Evolutionary conservation across 2,113 vertebrate species (phyloP), one percentile per base, ranked within the genome.

Genomic region (Malaclemys terrapin): DNA sequence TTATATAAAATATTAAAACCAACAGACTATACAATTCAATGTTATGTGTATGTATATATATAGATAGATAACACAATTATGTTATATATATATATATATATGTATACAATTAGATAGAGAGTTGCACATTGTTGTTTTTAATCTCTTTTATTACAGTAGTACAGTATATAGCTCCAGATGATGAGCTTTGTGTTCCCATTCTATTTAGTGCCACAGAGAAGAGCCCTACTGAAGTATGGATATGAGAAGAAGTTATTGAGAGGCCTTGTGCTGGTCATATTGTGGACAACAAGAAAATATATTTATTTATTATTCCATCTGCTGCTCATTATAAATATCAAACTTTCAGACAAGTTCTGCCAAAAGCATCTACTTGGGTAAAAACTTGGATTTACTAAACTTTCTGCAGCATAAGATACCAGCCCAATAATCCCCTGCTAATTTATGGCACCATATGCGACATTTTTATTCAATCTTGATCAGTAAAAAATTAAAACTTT

Each of bases 401-500:
- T 78, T 78, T 42, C 53, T 95, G 79, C 84, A 93, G 47, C 87
- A 83, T 82, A 91, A 96, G 89, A 89, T 76, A 35, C n/a, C 93
- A 93, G 69, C 35, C 90, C 80, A 92, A 69, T 80, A 94, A 79
- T 94, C 52, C 95, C 84, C 89, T 96, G 85, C 93, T 96, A 97
- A 98, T 92, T 93, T 89, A 96, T 96, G 93, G 80, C n/a, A 89
- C 52, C 31, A 94, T 96, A 94, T 84, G 80, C 14, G 84, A 96
- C 91, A 94, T 95, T 97, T 98, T 96, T 97, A 95, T 93, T 96
- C 94, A 95, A 92, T 90, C 76, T 91, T 94, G 92, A 97, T 97
- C 97, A 97, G 24, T 94, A 42, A 95, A 98, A 98, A 98, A 98
- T 98, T 97, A 97, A 97, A 98, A 97, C 97, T 98, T 98, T 98